These are phyloP conservation scores for Vulpes ferrilata DNA, from an alignment of 2,113 vertebrate genomes.

Conservation along the genomic window DNA sequence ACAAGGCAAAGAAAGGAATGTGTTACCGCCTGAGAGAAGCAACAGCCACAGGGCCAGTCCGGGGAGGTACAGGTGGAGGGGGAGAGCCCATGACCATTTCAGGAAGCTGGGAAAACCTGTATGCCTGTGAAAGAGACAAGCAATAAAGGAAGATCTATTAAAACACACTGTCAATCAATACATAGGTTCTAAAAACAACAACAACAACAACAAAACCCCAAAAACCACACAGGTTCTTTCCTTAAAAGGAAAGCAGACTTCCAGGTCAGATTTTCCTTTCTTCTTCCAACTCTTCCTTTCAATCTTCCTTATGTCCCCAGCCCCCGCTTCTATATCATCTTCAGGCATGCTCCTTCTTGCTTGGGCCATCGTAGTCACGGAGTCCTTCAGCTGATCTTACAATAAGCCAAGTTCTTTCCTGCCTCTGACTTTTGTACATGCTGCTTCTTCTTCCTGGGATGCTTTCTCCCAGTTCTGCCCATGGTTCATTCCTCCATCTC, in stretches of 20 bases:
- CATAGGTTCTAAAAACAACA: not conserved
- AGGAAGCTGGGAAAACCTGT: slow-evolving; percentile 98
- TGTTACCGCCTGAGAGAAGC: slow-evolving; percentile 92
- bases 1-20: slow-evolving; percentile 23
- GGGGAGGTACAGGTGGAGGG: slow-evolving; percentile 96
- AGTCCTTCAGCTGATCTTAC: not conserved
- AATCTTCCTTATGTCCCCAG: not conserved
- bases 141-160: not conserved
- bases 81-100: slow-evolving; percentile 97
- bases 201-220: no score
- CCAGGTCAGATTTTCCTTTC: not conserved
- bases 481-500: not conserved
- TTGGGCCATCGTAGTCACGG: not conserved
- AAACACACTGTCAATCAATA: not conserved
- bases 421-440: not conserved
- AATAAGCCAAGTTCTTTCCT: not conserved
- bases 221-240: no score
- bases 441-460: not conserved
- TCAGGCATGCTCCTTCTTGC: not conserved
- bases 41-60: slow-evolving; percentile 94
- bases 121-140: slow-evolving; percentile 89
- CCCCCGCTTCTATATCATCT: not conserved
- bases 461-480: not conserved
- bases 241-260: not conserved
- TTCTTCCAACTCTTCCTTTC: not conserved